Evolutionary conservation across 2,888 invertebrate species (phyloP).

Genomic region (Meta bourneti): DNA sequence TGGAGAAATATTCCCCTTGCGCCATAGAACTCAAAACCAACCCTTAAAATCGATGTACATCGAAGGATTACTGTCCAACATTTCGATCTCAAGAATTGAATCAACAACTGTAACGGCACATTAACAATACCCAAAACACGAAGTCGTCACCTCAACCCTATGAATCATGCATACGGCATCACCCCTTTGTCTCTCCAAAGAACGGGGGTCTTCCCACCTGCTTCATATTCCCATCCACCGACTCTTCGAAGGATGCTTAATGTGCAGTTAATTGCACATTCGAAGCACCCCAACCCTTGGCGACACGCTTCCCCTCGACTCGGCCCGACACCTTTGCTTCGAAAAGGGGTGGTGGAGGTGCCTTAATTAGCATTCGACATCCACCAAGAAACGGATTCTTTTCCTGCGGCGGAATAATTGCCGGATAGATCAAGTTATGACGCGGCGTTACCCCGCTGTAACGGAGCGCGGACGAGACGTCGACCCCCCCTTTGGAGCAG

Average conservation of each 20-base stretch:
- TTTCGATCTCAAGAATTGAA: no score
- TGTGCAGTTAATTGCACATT: constrained; percentile 50
- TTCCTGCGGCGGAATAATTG: constrained; percentile 49
- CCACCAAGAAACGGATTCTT: constrained; percentile 41
- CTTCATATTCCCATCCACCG: constrained; percentile 26
- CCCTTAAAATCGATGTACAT: no score
- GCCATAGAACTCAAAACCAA: no score
- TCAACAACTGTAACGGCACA: no score
- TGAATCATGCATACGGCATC: constrained; percentile 23
- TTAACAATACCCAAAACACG: no score
- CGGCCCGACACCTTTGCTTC: constrained; percentile 6
- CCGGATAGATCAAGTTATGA: constrained; percentile 49
- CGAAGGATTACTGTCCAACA: no score
- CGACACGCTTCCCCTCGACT: constrained; percentile 42
- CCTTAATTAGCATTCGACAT: constrained; percentile 57
- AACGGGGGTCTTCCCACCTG: constrained; percentile 1
- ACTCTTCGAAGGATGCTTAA: constrained; percentile 45
- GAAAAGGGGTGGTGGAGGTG: not conserved
- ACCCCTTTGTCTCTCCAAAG: not conserved
- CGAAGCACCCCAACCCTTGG: constrained; percentile 2
- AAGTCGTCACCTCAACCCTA: not conserved
- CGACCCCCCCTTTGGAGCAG: not conserved
- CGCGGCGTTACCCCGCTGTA: not conserved
- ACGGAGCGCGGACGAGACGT: not conserved
- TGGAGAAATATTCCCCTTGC: no score